These are phyloP conservation scores for Montipora foliosa DNA, from an alignment of 64 coral and sea anemone genomes.

Conservation along the genomic window DNA sequence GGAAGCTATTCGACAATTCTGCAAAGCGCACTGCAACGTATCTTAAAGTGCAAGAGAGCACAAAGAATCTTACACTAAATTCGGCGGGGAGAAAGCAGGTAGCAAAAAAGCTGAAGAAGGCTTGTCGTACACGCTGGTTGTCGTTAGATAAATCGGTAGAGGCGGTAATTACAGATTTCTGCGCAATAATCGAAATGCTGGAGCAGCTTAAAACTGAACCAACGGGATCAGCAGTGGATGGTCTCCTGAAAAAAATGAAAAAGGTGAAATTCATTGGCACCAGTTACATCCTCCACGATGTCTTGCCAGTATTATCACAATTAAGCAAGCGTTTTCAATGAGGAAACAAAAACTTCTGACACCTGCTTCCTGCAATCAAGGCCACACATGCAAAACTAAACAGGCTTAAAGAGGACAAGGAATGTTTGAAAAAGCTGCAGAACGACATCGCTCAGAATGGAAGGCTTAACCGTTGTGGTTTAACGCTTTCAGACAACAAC, in stretches of 20 bases:
- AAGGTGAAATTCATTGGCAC: slow-evolving; percentile 48
- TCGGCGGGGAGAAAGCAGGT: slow-evolving; percentile 37
- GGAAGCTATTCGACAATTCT: slow-evolving; percentile 44
- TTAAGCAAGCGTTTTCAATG: slow-evolving; percentile 46
- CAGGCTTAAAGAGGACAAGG: slow-evolving; percentile 46
- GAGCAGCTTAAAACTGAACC: slow-evolving; percentile 51
- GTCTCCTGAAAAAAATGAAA: slow-evolving; percentile 50
- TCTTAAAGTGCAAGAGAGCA: slow-evolving; percentile 44
- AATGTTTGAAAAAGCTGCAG: slow-evolving; percentile 54
- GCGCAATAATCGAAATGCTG: slow-evolving; percentile 24
- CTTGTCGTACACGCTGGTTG: slow-evolving; percentile 52
- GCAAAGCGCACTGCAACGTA: slow-evolving; percentile 39
- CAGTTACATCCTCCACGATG: slow-evolving; percentile 43
- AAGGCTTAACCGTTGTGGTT: slow-evolving; percentile 34
- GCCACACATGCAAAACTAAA: not conserved
- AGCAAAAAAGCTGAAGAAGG: slow-evolving; percentile 53
- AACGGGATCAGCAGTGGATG: slow-evolving; percentile 39
- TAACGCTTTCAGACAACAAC: slow-evolving; percentile 52
- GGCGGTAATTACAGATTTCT: slow-evolving; percentile 34
- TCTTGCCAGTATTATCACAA: slow-evolving; percentile 56
- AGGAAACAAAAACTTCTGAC: slow-evolving; percentile 52
- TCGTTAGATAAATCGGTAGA: slow-evolving; percentile 45
- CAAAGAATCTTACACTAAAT: slow-evolving; percentile 53
- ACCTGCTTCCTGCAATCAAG: slow-evolving; percentile 5
- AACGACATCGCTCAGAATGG: slow-evolving; percentile 42